These are phyloP conservation scores for Triops cancriformis DNA, from an alignment of 1,140 invertebrate genomes.

Conservation along the genomic window DNA sequence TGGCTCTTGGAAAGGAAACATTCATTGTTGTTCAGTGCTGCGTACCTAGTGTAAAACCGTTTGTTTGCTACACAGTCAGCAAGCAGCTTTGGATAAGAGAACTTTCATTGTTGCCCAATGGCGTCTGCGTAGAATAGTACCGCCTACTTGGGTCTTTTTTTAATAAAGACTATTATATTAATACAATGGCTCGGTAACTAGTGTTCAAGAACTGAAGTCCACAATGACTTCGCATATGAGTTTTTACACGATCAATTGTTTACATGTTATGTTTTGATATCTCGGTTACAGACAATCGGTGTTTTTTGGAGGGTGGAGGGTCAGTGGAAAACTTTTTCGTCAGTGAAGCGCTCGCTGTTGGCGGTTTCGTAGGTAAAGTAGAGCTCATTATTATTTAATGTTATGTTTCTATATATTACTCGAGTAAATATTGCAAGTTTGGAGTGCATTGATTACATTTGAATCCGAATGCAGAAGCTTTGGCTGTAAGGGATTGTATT, in stretches of 20 bases:
- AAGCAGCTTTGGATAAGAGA: too few relatives aligned
- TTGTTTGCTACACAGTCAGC: too few relatives aligned
- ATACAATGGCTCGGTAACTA: too few relatives aligned
- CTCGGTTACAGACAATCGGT: constrained; percentile 56
- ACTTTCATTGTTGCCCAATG: too few relatives aligned
- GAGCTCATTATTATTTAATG: constrained; percentile 26
- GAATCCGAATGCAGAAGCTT: too few relatives aligned
- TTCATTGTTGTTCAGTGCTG: too few relatives aligned
- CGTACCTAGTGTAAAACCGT: too few relatives aligned
- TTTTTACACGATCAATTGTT: too few relatives aligned
- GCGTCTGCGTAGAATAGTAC: too few relatives aligned
- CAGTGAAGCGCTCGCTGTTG: constrained; percentile 69
- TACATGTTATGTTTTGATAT: constrained; percentile 20
- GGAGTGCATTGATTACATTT: neutral
- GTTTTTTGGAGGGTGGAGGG: constrained; percentile 77
- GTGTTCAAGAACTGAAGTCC: neutral
- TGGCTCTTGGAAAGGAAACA: too few relatives aligned
- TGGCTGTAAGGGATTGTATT: constrained; percentile 17
- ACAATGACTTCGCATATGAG: too few relatives aligned
- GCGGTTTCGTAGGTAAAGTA: constrained; percentile 58
- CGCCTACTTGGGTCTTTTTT: too few relatives aligned
- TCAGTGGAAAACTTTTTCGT: constrained; percentile 85
- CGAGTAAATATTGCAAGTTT: neutral
- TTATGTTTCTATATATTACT: neutral
- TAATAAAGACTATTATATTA: neutral